These are phyloP conservation scores for Marmota flaviventris DNA, from an alignment of 2,113 vertebrate species.

Conservation along the genomic window DNA sequence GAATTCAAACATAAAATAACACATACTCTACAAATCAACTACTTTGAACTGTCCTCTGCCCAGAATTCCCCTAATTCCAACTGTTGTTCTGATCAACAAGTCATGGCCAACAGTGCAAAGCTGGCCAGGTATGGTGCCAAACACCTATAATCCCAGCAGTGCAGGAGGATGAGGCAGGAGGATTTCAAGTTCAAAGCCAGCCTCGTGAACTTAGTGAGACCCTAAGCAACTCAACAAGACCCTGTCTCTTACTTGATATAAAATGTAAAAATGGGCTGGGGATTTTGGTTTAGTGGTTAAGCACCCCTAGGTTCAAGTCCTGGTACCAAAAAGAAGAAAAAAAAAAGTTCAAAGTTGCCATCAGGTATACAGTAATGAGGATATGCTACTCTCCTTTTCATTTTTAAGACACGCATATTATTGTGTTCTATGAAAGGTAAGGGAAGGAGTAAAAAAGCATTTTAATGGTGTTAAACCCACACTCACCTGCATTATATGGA, in stretches of 20 bases:
- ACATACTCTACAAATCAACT: neutral
- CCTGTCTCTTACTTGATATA: too few species aligned
- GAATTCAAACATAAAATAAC: neutral
- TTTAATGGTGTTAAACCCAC: neutral
- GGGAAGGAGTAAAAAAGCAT: neutral
- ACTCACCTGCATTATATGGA: neutral
- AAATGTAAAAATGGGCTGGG: too few species aligned
- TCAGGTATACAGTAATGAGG: neutral
- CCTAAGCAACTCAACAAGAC: too few species aligned
- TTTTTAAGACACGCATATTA: neutral
- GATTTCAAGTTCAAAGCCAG: too few species aligned
- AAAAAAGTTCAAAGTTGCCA: neutral
- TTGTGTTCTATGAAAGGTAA: constrained; percentile 25
- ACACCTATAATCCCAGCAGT: too few species aligned
- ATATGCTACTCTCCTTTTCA: neutral
- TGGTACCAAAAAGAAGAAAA: too few species aligned
- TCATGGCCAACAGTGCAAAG: neutral
- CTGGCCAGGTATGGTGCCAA: neutral
- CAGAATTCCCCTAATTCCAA: neutral
- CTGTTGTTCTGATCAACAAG: neutral
- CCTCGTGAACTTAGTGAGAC: too few species aligned
- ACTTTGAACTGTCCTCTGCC: neutral
- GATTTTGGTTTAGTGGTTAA: too few species aligned
- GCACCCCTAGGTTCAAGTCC: too few species aligned
- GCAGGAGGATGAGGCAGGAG: too few species aligned